phyloP scores from a whole-genome alignment of 2,113 vertebrate genomes.

The Chaetura pelagica region DNA sequence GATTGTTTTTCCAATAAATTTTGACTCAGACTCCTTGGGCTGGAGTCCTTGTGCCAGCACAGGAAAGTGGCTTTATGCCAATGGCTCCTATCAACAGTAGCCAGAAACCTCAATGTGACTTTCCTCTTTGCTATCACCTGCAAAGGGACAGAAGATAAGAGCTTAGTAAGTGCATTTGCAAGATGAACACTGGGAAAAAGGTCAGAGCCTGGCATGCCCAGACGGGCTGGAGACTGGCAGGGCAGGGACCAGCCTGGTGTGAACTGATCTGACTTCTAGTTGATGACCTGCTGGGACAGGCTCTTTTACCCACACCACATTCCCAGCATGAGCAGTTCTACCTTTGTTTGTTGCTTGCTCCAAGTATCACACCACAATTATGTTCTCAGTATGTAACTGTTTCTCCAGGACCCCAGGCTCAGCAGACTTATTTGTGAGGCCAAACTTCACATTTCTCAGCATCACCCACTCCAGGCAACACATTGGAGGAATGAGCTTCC shows the following conservation, averaged over 20 bases:
- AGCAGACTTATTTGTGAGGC: accelerated
- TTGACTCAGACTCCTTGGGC: background rate
- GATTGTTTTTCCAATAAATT: background rate
- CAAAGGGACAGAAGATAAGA: conserved; percentile 56
- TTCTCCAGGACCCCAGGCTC: background rate
- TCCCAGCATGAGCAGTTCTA: background rate
- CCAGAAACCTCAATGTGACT: conserved; percentile 73
- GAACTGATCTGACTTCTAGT: background rate
- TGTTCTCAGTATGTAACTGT: background rate
- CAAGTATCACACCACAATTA: background rate
- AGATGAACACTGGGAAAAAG: background rate
- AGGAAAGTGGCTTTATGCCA: conserved; percentile 10
- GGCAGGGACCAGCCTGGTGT: background rate
- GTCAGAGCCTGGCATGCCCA: background rate
- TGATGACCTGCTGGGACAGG: background rate
- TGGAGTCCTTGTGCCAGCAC: background rate
- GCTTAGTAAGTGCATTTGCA: background rate
- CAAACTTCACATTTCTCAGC: background rate
- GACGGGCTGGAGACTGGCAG: background rate
- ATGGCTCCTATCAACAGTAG: background rate
- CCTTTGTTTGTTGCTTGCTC: background rate
- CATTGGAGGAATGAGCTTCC: background rate
- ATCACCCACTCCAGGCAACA: background rate
- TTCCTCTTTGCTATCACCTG: conserved; percentile 47
- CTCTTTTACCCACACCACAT: background rate